Conservation (phyloP, 1,140 invertebrate species). For the Phocides pigmalion region DNA sequence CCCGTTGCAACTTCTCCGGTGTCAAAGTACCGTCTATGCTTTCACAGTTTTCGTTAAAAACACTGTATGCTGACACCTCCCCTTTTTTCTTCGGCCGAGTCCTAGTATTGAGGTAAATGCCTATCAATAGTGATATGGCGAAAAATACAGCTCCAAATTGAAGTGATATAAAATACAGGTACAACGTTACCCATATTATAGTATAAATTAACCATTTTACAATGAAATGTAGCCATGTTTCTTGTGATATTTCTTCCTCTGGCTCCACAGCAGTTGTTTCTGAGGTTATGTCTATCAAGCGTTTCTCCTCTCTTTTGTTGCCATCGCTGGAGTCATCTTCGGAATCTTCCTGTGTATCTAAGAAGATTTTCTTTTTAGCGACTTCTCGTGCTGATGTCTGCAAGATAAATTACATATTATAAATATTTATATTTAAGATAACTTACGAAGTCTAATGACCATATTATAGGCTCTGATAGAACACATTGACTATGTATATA, state of each 20-base stretch:
- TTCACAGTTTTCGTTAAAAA: constrained; percentile 97
- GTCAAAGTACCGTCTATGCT: constrained; percentile 96
- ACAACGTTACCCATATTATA: constrained; percentile 68
- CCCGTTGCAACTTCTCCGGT: constrained; percentile 96
- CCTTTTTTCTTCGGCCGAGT: constrained; percentile 87
- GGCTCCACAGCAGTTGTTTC: constrained; percentile 61
- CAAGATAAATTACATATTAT: too few relatives aligned
- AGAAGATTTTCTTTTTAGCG: too few relatives aligned
- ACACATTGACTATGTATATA: too few relatives aligned
- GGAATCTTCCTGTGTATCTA: neutral
- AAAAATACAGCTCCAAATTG: constrained; percentile 97
- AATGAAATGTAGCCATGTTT: constrained; percentile 64
- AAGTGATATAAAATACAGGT: constrained; percentile 85
- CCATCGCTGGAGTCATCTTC: neutral
- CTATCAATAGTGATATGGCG: constrained; percentile 89
- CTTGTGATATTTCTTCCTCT: constrained; percentile 52
- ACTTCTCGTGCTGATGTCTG: too few relatives aligned
- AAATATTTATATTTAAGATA: too few relatives aligned
- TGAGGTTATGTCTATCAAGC: constrained; percentile 45
- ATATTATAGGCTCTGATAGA: too few relatives aligned
- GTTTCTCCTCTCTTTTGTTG: constrained; percentile 50
- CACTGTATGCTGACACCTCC: constrained; percentile 97
- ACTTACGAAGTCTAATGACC: too few relatives aligned
- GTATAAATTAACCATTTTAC: constrained; percentile 64
- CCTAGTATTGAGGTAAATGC: constrained; percentile 94